Base-by-base conservation (phyloP, 1,140 invertebrate genomes). In the Dinothrombium tinctorium region DNA sequence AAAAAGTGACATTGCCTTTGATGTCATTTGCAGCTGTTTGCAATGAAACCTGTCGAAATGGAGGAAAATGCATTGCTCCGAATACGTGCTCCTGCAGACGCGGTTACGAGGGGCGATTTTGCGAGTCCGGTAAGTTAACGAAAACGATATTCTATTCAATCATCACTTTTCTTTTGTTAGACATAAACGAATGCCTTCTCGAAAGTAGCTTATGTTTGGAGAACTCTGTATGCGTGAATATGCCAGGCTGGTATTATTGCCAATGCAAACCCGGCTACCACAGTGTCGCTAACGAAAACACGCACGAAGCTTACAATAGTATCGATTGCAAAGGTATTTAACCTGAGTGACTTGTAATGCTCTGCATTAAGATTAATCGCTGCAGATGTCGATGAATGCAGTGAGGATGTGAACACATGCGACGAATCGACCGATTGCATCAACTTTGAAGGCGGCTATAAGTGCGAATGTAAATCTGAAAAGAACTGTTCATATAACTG, bases 221-320 rank as follows among this genome's bases (percentile, higher is more conserved):
- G 45, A 69, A 73, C 44, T 76, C 81, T 6, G 61, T 65, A 20
- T 89, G 84, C 59, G 70, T 84, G 55, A 89, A 89, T 59, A 78
- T 80, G 66, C 80, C 80, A 14, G 84, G 84, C 40, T 84, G 79
- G 69, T 86, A 84, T 58, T 76, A 79, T 52, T 90, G 84, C 56
- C 69, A 76, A 44, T 90, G 83, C 58, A 69, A 72, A 31, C 64
- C 72, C 19, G 83, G 83, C 0, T 89, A 74, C 59, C 62, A 72
- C 14, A 59, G 59, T 36, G 9, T 21, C 2, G 17, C n/a, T 2
- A 22, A 36, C 17, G 23, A 2, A 9, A 36, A n/a, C 19, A 17
- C n/a, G n/a, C n/a, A n/a, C n/a, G n/a, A n/a, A n/a, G n/a, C n/a
- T n/a, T n/a, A n/a, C n/a, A n/a, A n/a, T n/a, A n/a, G n/a, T n/a